phyloP scores from a whole-genome alignment of 1,140 invertebrate genomes.

The Diabrotica virgifera region DNA sequence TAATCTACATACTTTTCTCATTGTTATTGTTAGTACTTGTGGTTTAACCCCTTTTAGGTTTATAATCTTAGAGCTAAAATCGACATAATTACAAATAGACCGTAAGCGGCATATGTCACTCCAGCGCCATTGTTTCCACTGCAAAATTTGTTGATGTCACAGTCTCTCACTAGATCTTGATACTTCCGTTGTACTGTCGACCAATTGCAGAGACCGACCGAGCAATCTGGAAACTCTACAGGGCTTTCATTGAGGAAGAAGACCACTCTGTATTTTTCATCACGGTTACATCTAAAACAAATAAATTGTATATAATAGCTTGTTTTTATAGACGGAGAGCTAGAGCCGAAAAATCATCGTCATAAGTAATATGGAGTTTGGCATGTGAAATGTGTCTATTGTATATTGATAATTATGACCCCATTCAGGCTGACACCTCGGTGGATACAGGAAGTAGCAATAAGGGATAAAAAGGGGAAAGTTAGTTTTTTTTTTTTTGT shows the following conservation, averaged over 20 bases:
- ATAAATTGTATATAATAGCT: background rate
- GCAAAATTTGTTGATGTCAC: slow-evolving; percentile 37
- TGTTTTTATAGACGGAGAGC: no score
- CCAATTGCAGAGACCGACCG: slow-evolving; percentile 62
- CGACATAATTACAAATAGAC: background rate
- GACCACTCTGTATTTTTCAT: slow-evolving; percentile 57
- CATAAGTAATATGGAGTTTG: no score
- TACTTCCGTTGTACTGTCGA: slow-evolving; percentile 35
- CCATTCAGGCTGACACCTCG: no score
- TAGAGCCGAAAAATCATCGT: no score
- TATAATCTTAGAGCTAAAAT: background rate
- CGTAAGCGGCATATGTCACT: background rate
- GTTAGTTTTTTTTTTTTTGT: no score
- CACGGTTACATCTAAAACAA: slow-evolving; percentile 52
- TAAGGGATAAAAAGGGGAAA: no score
- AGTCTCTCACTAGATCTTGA: slow-evolving; percentile 32
- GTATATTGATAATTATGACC: no score
- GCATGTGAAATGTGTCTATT: no score
- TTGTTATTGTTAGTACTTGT: background rate
- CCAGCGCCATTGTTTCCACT: background rate
- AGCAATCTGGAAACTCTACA: slow-evolving; percentile 56
- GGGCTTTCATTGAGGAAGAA: slow-evolving; percentile 62
- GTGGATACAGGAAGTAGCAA: no score
- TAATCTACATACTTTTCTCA: background rate
- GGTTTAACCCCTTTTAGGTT: background rate